A percentile compares a stretch with the other conserved stretches of the same genome.
phyloP scores from a whole-genome alignment of 2,113 vertebrate genomes.

The Rostratula benghalensis region DNA sequence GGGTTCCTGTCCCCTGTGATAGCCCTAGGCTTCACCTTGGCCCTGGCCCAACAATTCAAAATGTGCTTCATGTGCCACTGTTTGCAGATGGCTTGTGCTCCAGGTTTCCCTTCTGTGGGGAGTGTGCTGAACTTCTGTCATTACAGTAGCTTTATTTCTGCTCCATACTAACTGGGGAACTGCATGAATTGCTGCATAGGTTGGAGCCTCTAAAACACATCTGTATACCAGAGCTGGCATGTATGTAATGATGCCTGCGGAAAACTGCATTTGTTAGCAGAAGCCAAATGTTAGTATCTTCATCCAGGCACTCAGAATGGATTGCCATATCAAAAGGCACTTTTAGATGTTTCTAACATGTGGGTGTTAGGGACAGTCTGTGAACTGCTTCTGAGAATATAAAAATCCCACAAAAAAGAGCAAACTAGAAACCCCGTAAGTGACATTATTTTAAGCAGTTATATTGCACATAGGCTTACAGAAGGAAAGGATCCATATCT shows the following conservation, averaged over 20 bases:
- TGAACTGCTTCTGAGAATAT: neutral
- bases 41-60: neutral
- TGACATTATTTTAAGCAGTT: neutral
- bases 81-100: neutral
- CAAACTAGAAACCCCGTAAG: neutral
- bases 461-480: neutral
- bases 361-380: neutral
- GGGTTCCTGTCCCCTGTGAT: neutral
- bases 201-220: neutral
- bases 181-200: neutral
- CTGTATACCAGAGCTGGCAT: rapidly evolving
- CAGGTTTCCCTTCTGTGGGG: neutral
- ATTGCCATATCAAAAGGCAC: neutral
- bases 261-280: neutral
- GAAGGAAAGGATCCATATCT: neutral
- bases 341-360: neutral
- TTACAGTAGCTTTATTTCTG: neutral
- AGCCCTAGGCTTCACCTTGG: neutral
- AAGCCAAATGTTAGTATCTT: neutral
- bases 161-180: neutral
- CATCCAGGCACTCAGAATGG: neutral
- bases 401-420: neutral
- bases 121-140: neutral
- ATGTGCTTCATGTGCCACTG: neutral
- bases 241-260: neutral